These are phyloP conservation scores for Meliscaeva auricollis DNA, from an alignment of 2,888 invertebrate genomes.

Conservation along the genomic window DNA sequence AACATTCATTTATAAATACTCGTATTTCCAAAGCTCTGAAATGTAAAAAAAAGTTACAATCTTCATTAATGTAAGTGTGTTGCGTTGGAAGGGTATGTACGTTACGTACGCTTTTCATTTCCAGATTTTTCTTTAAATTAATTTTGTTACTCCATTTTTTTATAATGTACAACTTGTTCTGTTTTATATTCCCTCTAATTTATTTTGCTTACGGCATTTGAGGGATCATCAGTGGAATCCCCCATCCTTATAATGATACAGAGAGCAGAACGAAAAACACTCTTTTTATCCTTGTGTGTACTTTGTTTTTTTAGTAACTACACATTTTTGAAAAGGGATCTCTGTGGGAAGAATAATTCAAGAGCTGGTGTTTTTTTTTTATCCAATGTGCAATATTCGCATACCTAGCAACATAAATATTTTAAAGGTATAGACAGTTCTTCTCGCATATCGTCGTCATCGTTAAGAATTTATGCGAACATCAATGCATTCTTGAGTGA, in stretches of 20 bases:
- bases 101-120: background rate
- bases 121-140: constrained; percentile 22
- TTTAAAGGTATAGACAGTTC: background rate
- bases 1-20: background rate
- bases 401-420: background rate
- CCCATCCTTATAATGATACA: constrained; percentile 46
- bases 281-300: background rate
- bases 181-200: constrained; percentile 20
- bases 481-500: constrained; percentile 19
- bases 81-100: background rate
- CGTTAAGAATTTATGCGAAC: constrained; percentile 33
- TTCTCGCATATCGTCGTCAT: constrained; percentile 2
- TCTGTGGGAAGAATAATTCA: constrained; percentile 9
- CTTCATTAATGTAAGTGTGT: constrained; percentile 28
- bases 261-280: background rate
- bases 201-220: constrained; percentile 23
- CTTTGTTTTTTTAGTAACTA: background rate
- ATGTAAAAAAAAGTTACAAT: constrained; percentile 4
- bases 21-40: background rate
- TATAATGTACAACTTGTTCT: background rate
- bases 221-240: constrained; percentile 35
- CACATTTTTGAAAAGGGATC: background rate
- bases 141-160: constrained; percentile 16
- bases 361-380: background rate
- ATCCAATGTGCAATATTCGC: background rate